Conservation (phyloP, 1,140 invertebrate genomes). For the Bombyx mori region DNA sequence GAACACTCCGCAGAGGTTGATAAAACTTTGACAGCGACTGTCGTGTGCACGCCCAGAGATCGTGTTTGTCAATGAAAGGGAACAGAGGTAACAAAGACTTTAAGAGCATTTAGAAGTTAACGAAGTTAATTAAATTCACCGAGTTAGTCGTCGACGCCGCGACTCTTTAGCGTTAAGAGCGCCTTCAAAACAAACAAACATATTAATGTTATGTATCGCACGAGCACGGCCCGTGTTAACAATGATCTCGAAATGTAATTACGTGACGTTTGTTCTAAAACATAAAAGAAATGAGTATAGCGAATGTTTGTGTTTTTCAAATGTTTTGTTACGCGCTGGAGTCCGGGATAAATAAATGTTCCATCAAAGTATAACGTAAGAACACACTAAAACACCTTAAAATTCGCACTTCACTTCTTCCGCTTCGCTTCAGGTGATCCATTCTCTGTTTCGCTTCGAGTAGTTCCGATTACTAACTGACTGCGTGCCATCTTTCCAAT, state of each 20-base stretch:
- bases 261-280: slow-evolving; percentile 29
- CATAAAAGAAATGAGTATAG: slow-evolving; percentile 17
- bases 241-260: slow-evolving; percentile 55
- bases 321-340: too few relatives aligned
- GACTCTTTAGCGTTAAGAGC: slow-evolving; percentile 59
- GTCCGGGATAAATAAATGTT: too few relatives aligned
- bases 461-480: too few relatives aligned
- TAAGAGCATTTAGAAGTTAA: slow-evolving; percentile 70
- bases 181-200: slow-evolving; percentile 59
- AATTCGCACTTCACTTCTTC: too few relatives aligned
- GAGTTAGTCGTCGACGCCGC: slow-evolving; percentile 56
- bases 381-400: too few relatives aligned
- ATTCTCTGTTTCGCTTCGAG: too few relatives aligned
- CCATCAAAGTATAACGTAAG: too few relatives aligned
- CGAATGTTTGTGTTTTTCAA: too few relatives aligned
- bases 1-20: slow-evolving; percentile 33
- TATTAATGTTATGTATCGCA: slow-evolving; percentile 63
- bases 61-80: slow-evolving; percentile 59
- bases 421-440: too few relatives aligned
- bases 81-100: slow-evolving; percentile 64
- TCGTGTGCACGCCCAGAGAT: slow-evolving; percentile 44
- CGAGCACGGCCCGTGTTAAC: slow-evolving; percentile 45
- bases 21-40: slow-evolving; percentile 63
- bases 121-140: slow-evolving; percentile 69
- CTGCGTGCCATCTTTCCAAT: too few relatives aligned